Conservation (phyloP, 2,113 vertebrate genomes). For the Pterophyllum scalare region DNA sequence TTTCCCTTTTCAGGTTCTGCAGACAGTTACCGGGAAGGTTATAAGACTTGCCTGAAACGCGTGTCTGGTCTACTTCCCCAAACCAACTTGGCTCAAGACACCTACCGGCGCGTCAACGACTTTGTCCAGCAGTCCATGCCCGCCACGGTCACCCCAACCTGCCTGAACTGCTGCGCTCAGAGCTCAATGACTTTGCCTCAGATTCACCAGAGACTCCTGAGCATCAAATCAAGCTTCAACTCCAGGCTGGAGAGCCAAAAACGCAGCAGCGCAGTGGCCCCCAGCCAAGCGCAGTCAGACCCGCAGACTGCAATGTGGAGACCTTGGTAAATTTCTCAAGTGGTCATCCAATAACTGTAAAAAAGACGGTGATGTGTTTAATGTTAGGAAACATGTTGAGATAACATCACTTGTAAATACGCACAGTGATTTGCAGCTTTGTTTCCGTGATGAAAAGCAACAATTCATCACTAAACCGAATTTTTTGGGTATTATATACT, state of each 20-base stretch:
- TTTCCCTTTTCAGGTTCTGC: slow-evolving; percentile 50
- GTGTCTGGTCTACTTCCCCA: slow-evolving; percentile 81
- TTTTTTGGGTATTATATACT: slow-evolving; percentile 80
- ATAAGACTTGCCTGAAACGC: slow-evolving; percentile 84
- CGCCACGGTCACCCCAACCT: slow-evolving; percentile 43
- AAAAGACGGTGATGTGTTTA: background rate
- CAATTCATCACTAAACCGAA: slow-evolving; percentile 55
- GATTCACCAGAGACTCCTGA: slow-evolving; percentile 71
- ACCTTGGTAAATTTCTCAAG: slow-evolving; percentile 83
- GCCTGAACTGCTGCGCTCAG: slow-evolving; percentile 71
- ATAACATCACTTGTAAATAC: slow-evolving; percentile 53
- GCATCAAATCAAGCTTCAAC: slow-evolving; percentile 68
- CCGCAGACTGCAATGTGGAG: slow-evolving; percentile 69
- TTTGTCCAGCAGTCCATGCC: slow-evolving; percentile 78
- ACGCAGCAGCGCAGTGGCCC: background rate
- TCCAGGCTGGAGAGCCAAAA: slow-evolving; percentile 44
- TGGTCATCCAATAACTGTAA: background rate
- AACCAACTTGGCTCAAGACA: slow-evolving; percentile 74
- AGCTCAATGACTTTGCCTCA: slow-evolving; percentile 62
- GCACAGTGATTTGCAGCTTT: slow-evolving; percentile 6
- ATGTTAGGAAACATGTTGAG: background rate
- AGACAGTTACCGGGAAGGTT: slow-evolving; percentile 85
- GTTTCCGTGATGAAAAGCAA: slow-evolving; percentile 54
- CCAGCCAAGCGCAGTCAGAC: slow-evolving; percentile 4
- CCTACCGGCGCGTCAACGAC: slow-evolving; percentile 78